phyloP scores from a whole-genome alignment of 2,113 vertebrate species.

The Brachypodius melanocephalos region DNA sequence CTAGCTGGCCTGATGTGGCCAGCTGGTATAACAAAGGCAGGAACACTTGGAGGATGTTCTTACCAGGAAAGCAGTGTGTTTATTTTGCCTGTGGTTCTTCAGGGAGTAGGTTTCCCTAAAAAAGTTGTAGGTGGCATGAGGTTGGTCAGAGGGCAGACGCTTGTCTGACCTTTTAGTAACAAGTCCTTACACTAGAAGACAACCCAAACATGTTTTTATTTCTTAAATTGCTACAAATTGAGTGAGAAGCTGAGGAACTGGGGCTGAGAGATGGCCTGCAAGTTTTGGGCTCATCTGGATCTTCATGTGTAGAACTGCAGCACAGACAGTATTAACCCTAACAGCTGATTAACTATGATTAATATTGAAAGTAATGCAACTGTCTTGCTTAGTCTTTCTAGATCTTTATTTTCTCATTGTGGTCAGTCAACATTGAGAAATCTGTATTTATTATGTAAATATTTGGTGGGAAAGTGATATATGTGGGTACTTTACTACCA shows the following conservation, averaged over 20 bases:
- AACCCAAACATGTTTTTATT: neutral
- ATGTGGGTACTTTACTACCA: neutral
- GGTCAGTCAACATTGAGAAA: neutral
- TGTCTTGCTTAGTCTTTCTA: neutral
- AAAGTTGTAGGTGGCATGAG: neutral
- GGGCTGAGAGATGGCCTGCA: neutral
- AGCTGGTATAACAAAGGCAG: neutral
- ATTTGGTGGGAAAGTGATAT: neutral
- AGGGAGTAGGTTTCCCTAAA: neutral
- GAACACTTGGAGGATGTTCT: neutral
- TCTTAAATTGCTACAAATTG: neutral
- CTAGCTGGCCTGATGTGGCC: neutral
- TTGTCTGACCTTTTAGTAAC: neutral
- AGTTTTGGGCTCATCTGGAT: neutral
- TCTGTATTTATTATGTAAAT: neutral
- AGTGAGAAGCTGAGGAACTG: neutral
- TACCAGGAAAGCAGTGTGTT: neutral
- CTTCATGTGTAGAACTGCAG: neutral
- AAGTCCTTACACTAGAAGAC: neutral
- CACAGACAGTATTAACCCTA: neutral
- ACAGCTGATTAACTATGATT: neutral
- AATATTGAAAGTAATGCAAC: neutral
- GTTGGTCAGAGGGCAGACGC: neutral
- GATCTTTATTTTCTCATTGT: neutral
- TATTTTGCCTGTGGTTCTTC: neutral